These are phyloP conservation scores for Chrosomus eos DNA, from an alignment of 2,797 vertebrate genomes.

Conservation along the genomic window DNA sequence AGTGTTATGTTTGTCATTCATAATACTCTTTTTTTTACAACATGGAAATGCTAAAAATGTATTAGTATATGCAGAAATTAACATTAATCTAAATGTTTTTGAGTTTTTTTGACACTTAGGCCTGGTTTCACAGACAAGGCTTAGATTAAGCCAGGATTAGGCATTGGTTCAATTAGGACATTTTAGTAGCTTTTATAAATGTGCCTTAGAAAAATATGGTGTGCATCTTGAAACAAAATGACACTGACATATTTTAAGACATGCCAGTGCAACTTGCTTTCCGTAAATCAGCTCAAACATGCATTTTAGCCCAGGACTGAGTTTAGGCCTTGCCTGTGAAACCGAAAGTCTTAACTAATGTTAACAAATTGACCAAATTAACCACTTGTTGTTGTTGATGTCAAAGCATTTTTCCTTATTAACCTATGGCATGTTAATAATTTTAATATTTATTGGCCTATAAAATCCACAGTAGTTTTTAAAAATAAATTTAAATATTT, in stretches of 20 bases:
- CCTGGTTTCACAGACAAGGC: too few relatives aligned
- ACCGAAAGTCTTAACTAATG: too few relatives aligned
- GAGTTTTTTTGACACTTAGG: background rate
- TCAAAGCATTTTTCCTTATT: background rate
- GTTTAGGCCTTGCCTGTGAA: too few relatives aligned
- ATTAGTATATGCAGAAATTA: background rate
- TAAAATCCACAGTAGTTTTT: conserved; percentile 2
- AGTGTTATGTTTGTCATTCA: background rate
- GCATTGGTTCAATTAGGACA: too few relatives aligned
- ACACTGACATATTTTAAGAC: too few relatives aligned
- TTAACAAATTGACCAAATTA: background rate
- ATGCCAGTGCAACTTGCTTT: too few relatives aligned
- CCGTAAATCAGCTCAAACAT: too few relatives aligned
- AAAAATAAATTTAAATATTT: background rate
- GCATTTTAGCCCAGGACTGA: too few relatives aligned
- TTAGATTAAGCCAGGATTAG: too few relatives aligned
- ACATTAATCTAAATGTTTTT: background rate
- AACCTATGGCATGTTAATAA: background rate
- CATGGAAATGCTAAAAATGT: background rate
- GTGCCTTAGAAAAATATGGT: too few relatives aligned
- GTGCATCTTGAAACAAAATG: too few relatives aligned
- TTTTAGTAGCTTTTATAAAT: too few relatives aligned
- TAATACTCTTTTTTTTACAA: background rate
- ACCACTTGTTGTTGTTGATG: background rate
- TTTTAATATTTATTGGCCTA: background rate